These are phyloP conservation scores for Arbacia lixula DNA, from an alignment of 53 echinoderm and acorn worm genomes.

Conservation along the genomic window DNA sequence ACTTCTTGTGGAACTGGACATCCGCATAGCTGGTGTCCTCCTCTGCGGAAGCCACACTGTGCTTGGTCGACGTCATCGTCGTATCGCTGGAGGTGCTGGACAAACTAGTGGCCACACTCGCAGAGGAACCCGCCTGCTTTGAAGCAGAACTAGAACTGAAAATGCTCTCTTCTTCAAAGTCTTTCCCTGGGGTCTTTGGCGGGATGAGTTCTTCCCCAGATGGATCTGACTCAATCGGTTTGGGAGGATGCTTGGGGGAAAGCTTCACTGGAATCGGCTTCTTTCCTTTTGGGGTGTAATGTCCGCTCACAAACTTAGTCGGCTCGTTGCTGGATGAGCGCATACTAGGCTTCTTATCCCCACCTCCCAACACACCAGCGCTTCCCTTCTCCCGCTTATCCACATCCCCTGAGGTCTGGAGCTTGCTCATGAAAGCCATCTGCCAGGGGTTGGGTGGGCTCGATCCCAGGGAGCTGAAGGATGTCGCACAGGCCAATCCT, in stretches of 20 bases:
- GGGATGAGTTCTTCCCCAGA: constrained; percentile 67
- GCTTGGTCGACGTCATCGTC: constrained; percentile 5
- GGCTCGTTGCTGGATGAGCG: constrained; percentile 42
- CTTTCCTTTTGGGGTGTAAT: constrained; percentile 53
- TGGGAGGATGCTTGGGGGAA: constrained; percentile 42
- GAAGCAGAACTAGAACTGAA: constrained; percentile 22
- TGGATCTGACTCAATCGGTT: constrained; percentile 28
- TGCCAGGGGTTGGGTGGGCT: constrained; percentile 45
- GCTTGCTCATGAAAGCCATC: constrained; percentile 44
- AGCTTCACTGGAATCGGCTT: constrained; percentile 48
- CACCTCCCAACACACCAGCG: constrained; percentile 42
- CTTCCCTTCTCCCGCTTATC: not conserved
- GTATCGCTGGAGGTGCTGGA: not conserved
- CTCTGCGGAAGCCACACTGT: constrained; percentile 11
- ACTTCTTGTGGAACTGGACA: constrained; percentile 96
- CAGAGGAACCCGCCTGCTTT: constrained; percentile 9
- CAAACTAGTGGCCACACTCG: not conserved
- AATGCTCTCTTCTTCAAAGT: constrained; percentile 34
- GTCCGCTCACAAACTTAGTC: constrained; percentile 43
- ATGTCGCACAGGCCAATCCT: constrained; percentile 45
- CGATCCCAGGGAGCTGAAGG: not conserved
- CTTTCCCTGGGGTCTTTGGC: constrained; percentile 84
- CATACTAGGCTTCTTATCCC: constrained; percentile 10
- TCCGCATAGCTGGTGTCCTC: constrained; percentile 55
- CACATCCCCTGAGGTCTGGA: not conserved